A percentile compares a stretch with the other conserved stretches of the same genome.
phyloP scores from a whole-genome alignment of 2,888 invertebrate species.

The Bibio marci region DNA sequence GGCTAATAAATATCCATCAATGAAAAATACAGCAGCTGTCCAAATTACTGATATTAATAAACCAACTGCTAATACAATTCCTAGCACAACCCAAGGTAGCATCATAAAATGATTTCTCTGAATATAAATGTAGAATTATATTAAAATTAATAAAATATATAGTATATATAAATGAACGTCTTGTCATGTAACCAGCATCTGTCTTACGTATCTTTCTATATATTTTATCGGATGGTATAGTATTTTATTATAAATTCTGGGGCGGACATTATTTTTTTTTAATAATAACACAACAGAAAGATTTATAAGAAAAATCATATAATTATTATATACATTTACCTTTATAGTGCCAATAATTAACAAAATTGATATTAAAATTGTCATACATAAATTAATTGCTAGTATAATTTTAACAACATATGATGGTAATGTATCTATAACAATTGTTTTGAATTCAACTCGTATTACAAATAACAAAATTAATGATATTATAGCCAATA shows the following conservation, averaged over 20 bases:
- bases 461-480: slow-evolving; percentile 45
- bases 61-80: slow-evolving; percentile 61
- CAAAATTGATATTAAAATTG: slow-evolving; percentile 60
- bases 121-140: slow-evolving; percentile 16
- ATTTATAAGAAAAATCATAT: neutral
- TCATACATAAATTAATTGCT: slow-evolving; percentile 64
- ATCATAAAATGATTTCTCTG: slow-evolving; percentile 67
- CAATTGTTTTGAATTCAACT: slow-evolving; percentile 58
- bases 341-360: slow-evolving; percentile 42
- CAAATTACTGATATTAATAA: slow-evolving; percentile 63
- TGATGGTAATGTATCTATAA: slow-evolving; percentile 52
- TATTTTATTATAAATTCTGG: too few species aligned
- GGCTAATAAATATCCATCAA: slow-evolving; percentile 37
- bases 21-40: slow-evolving; percentile 56
- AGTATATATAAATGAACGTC: too few species aligned
- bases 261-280: too few species aligned
- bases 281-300: neutral
- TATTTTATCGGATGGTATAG: too few species aligned
- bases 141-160: neutral
- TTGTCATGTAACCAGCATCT: too few species aligned
- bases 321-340: slow-evolving; percentile 20
- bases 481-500: slow-evolving; percentile 55
- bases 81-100: slow-evolving; percentile 71
- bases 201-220: too few species aligned
- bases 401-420: slow-evolving; percentile 59